Conservation (phyloP, 64 coral and sea anemone species). For the Cladopsammia gracilis region DNA sequence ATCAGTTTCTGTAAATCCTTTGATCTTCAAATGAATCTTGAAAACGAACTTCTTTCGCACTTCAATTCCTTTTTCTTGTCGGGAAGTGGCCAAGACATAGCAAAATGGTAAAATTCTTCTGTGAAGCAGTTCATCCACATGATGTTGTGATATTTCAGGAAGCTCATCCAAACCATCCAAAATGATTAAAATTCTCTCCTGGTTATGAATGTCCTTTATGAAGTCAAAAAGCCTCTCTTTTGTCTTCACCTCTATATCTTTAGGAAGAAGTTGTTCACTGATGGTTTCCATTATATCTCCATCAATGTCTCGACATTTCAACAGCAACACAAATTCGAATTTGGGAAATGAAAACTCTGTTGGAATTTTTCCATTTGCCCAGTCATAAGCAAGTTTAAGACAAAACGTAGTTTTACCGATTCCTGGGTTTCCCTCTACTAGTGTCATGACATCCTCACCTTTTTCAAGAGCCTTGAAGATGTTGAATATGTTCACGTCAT, state of each 20-base stretch:
- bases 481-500: no score
- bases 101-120: slow-evolving; percentile 5
- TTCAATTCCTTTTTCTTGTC: slow-evolving; percentile 8
- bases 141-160: not conserved
- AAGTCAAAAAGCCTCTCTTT: not conserved
- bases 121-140: not conserved
- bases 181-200: slow-evolving; percentile 11
- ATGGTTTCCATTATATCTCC: slow-evolving; percentile 34
- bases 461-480: not conserved
- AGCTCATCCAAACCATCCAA: slow-evolving; percentile 24
- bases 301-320: slow-evolving; percentile 28
- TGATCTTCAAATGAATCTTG: not conserved
- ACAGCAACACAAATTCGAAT: not conserved
- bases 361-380: slow-evolving; percentile 9
- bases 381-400: slow-evolving; percentile 40
- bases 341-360: not conserved
- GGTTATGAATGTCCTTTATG: not conserved
- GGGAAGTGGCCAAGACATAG: not conserved
- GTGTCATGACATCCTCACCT: not conserved
- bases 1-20: not conserved
- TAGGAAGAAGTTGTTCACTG: not conserved
- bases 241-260: not conserved
- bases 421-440: slow-evolving; percentile 14
- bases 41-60: not conserved
- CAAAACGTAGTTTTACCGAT: slow-evolving; percentile 40